Conservation (phyloP, 2,888 invertebrate species). For the Spilosoma lubricipeda region DNA sequence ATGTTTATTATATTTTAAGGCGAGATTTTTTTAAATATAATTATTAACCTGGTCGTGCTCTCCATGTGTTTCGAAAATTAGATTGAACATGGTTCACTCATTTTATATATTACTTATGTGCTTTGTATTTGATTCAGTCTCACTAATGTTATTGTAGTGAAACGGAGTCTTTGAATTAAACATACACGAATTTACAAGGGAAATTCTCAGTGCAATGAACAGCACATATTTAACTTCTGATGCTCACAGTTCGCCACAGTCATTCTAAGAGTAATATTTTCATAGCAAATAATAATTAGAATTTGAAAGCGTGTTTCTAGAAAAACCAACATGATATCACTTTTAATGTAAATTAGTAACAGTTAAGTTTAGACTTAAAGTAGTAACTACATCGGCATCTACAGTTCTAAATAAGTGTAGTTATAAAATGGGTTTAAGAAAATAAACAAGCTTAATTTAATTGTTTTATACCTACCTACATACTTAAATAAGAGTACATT, state of each 20-base stretch:
- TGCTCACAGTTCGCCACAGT: constrained; percentile 38
- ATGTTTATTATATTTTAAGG: too few relatives aligned
- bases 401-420: background rate
- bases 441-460: background rate
- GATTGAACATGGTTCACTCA: too few relatives aligned
- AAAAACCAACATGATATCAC: constrained; percentile 22
- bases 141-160: background rate
- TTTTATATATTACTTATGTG: too few relatives aligned
- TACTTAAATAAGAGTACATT: too few relatives aligned
- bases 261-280: constrained; percentile 39
- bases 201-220: constrained; percentile 53
- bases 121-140: background rate
- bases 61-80: too few relatives aligned
- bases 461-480: too few relatives aligned
- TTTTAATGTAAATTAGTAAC: background rate
- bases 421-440: background rate
- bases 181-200: constrained; percentile 52
- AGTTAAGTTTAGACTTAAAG: background rate
- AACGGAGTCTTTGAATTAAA: constrained; percentile 39
- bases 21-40: too few relatives aligned
- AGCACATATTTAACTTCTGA: constrained; percentile 39
- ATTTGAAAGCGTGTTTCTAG: constrained; percentile 20
- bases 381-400: background rate
- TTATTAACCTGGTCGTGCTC: too few relatives aligned
- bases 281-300: constrained; percentile 22